Evolutionary conservation across 2,797 vertebrate species (phyloP), one percentile per base, ranked within the genome.

Genomic region (Dendrocincla tyrannina): DNA sequence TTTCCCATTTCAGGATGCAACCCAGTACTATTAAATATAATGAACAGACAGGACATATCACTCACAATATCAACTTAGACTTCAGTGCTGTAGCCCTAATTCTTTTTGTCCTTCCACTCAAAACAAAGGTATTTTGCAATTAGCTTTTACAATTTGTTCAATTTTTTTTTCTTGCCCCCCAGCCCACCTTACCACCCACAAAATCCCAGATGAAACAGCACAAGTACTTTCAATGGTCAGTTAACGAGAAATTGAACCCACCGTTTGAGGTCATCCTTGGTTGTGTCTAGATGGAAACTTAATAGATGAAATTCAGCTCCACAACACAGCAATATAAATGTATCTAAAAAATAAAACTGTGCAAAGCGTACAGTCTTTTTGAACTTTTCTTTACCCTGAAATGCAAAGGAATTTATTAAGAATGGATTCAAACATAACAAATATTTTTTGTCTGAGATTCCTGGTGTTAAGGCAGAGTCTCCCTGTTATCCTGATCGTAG

Each of bases 281-380:
- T 93, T 19, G 88, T 72, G 88, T 99, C 98, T 60, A 98, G 63
- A 72, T 98, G 97, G 87, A 98, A 98, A 80, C 97, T 98, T 92
- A 99, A 98, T 10, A 99, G 94, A 72, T 98, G 96, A 32, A 99
- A 91, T 73, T 98, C 98, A 17, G 98, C 96, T 93, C 99, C 99
- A 44, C 98, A 98, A 44, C 98, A 98, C 84, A 98, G 46, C 63
- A 99, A 95, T 67, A 99, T 81, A 96, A 99, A 99, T n/a, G 97
- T 91, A 79, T 99, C 99, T 9, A 99, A 94, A 89, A 99, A 99
- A 96, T 99, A 99, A 97, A 99, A 99, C 97, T 99, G 99, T 27
- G 98, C 98, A 37, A 95, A 97, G 27, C 79, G 95, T 53, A 98
- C 89, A 24, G 98, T 94, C 93, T 97, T 98, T 50, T 95, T 92